Percentiles rank a stretch among this genome's conserved stretches.
Evolutionary conservation across 53 echinoderm and acorn worm genomes (phyloP).

Genomic region (Holothuria scabra): DNA sequence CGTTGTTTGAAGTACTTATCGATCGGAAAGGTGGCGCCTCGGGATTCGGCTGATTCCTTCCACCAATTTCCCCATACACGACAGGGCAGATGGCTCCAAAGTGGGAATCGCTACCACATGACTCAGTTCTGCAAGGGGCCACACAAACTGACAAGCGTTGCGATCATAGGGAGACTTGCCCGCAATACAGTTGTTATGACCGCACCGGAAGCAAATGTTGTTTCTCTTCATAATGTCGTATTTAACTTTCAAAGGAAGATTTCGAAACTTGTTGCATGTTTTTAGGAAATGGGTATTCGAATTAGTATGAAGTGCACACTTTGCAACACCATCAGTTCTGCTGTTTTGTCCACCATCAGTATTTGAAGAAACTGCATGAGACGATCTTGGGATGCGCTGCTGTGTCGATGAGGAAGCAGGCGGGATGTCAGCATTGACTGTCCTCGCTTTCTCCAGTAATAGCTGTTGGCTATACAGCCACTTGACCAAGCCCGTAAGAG

Average conservation of each 20-base stretch:
- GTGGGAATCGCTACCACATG: constrained; percentile 67
- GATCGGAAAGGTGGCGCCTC: constrained; percentile 43
- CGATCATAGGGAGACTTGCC: constrained; percentile 54
- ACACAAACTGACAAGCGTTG: constrained; percentile 49
- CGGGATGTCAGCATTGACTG: constrained; percentile 13
- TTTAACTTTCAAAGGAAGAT: constrained; percentile 41
- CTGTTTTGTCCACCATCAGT: too few relatives aligned
- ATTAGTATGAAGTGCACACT: constrained; percentile 57
- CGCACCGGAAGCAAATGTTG: constrained; percentile 55
- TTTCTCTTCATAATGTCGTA: constrained; percentile 57
- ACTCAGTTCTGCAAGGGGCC: constrained; percentile 41
- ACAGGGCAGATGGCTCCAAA: constrained; percentile 77
- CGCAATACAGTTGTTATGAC: constrained; percentile 61
- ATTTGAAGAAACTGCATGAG: too few relatives aligned
- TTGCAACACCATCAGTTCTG: constrained; percentile 21
- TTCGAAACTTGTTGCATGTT: constrained; percentile 64
- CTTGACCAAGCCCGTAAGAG: constrained; percentile 79
- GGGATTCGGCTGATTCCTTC: constrained; percentile 36
- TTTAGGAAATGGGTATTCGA: constrained; percentile 64
- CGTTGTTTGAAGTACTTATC: constrained; percentile 37
- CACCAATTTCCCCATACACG: constrained; percentile 63
- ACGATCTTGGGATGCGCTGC: too few relatives aligned
- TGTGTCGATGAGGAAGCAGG: background rate
- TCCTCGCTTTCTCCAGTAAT: constrained; percentile 68
- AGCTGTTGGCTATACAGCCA: constrained; percentile 78